Evolutionary conservation across 2,113 vertebrate species (phyloP).

Genomic region (Seriola rivoliana): DNA sequence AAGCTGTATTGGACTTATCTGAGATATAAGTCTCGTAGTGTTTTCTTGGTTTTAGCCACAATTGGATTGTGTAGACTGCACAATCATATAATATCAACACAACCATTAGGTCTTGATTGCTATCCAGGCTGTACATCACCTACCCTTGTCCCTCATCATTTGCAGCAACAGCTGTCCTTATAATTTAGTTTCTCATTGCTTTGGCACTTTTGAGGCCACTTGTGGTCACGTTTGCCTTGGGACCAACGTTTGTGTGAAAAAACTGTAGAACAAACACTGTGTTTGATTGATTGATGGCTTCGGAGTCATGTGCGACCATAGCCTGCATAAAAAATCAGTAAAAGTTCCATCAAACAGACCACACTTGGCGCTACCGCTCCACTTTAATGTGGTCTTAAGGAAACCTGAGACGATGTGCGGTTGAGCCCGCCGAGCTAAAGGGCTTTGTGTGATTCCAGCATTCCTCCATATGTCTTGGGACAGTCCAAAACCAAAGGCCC

Average conservation of each 20-base stretch:
- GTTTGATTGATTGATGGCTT: conserved; percentile 76
- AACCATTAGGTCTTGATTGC: conserved; percentile 52
- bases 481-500: conserved; percentile 79
- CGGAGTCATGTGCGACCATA: conserved; percentile 50
- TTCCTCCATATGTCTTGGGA: conserved; percentile 76
- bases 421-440: conserved; percentile 73
- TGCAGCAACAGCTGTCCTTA: conserved; percentile 78
- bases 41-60: conserved; percentile 65
- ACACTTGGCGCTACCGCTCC: conserved; percentile 76
- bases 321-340: conserved; percentile 63
- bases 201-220: conserved; percentile 62
- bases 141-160: conserved; percentile 69
- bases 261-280: conserved; percentile 64
- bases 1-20: conserved; percentile 36
- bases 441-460: conserved; percentile 79
- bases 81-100: conserved; percentile 64
- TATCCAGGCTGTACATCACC: conserved; percentile 54
- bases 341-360: conserved; percentile 78
- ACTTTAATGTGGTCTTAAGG: conserved; percentile 79
- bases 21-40: conserved; percentile 30
- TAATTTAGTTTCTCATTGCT: conserved; percentile 72
- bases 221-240: conserved; percentile 71
- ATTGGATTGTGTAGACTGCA: conserved; percentile 64
- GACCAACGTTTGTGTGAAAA: conserved; percentile 50
- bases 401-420: conserved; percentile 77